Conservation (phyloP, 2,797 vertebrate species). For the Corythornis leucogaster region DNA sequence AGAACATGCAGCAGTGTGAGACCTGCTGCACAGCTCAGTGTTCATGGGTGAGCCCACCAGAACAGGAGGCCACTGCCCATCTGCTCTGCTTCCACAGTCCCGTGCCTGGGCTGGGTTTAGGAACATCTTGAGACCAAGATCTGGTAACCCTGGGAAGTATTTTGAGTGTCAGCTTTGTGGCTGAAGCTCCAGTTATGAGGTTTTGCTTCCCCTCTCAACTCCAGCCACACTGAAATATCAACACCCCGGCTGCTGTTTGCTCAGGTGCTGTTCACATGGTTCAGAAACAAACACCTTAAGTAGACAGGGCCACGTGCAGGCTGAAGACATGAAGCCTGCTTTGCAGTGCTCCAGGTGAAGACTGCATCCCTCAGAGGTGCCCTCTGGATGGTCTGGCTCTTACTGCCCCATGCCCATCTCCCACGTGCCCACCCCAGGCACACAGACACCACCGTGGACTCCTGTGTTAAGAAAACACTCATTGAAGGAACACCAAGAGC, state of each 20-base stretch:
- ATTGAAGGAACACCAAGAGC: not conserved
- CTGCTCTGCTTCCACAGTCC: not conserved
- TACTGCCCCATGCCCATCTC: not conserved
- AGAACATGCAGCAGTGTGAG: not conserved
- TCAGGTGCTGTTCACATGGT: not conserved
- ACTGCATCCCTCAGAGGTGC: not conserved
- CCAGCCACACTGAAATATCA: not conserved
- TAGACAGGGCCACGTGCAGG: not conserved
- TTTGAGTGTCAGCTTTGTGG: not conserved
- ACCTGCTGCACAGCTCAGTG: not conserved
- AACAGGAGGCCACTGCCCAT: not conserved
- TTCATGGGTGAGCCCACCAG: not conserved
- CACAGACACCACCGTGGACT: rapidly evolving
- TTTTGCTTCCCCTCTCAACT: not conserved
- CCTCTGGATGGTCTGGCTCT: not conserved
- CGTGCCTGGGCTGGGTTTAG: not conserved
- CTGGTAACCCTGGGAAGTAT: not conserved
- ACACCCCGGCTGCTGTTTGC: not conserved
- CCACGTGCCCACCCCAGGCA: not conserved
- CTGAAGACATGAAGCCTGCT: no score
- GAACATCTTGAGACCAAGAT: not conserved
- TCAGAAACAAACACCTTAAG: not conserved
- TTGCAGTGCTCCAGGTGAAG: not conserved
- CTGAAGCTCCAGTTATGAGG: rapidly evolving
- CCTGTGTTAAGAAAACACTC: not conserved